Evolutionary conservation across 37 sponge, comb jelly and placozoan genomes (phyloP), one percentile per base, ranked within the genome.

Genomic region (Agelas oroides): DNA sequence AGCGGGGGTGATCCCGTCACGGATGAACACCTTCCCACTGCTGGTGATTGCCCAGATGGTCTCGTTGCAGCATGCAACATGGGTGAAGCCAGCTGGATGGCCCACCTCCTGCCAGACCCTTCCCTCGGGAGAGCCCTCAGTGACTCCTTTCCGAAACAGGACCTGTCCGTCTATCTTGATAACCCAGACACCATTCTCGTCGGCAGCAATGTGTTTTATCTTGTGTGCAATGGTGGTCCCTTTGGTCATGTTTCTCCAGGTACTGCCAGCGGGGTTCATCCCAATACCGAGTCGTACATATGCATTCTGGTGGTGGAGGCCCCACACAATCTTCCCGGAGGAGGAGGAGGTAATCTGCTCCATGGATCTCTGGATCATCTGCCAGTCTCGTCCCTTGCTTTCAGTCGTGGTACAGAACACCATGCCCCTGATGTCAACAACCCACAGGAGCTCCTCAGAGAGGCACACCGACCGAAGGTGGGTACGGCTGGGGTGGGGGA

Each of bases 251-350:
- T 86, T 85, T 40, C 59, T 77, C 91, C 91, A 91, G 0, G 34
- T 58, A 21, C 53, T 62, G n/a, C 91, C 91, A 21, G 71, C 56
- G 1, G 71, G 78, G 32, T 77, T 70, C 38, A 77, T 61, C 19
- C 86, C 87, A 21, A 91, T 82, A 20, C 91, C 91, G 2, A 60
- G 70, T 21, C 91, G 36, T 2, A 77, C 91, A 32, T 81, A 82
- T n/a, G 91, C 83, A 66, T 81, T 72, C 54, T 56, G 59, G n/a
- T 76, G 70, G 65, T 82, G 59, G 19, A 81, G 61, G 11, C 91
- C 86, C 91, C 91, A 91, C 41, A 91, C 83, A 0, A 86, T 62
- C 30, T 73, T 62, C 30, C 91, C 91, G 0, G 87, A 86, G 13
- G 87, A 11, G 0, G 87, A 91, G 59, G 91, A 77, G 31, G 87